Evolutionary conservation across 1,140 invertebrate species (phyloP), one percentile per base, ranked within the genome.

Genomic region (Idris sp.): DNA sequence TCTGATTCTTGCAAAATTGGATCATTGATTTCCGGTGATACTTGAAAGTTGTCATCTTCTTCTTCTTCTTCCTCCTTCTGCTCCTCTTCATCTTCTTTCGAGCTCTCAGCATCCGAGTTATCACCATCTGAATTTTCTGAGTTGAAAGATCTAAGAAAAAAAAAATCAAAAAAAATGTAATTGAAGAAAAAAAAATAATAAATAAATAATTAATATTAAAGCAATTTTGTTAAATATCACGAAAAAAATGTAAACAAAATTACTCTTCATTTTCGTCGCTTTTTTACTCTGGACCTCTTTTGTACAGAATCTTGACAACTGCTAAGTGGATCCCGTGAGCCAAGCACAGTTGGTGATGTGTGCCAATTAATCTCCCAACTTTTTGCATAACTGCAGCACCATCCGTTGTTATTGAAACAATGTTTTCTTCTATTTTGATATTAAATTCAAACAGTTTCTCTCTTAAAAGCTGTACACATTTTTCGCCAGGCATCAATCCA

Each of bases 351-450:
- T 76, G 58, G 4, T 76, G 74, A 33, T 64, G 22, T 33, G 2
- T 28, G 51, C 10, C 10, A 22, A 74, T 15, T 11, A 75, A 33
- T 18, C 41, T 68, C 5, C 16, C 72, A 53, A 65, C 49, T 62
- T 72, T 75, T 31, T 68, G 54, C 72, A 77, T 75, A 1, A 75
- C 56, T 26, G 33, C 54, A 28, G 71, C 61, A 30, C 64, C 43
- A 25, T 68, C 64, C 13, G 51, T 58, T 11, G 51, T 49, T 9
- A 71, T 18, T 9, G 36, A 22, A 2, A 22, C 19, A 22, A 22
- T 22, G 19, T 22, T 22, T n/a, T n/a, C n/a, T 2, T 22, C 19
- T 4, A 22, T 4, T 4, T 6, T 22, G 6, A 22, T 22, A 2
- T 6, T 6, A 22, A 22, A 22, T 4, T 22, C 6, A 4, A 6